Evolutionary conservation across 2,113 vertebrate genomes (phyloP).

Genomic region (Halichoerus grypus): DNA sequence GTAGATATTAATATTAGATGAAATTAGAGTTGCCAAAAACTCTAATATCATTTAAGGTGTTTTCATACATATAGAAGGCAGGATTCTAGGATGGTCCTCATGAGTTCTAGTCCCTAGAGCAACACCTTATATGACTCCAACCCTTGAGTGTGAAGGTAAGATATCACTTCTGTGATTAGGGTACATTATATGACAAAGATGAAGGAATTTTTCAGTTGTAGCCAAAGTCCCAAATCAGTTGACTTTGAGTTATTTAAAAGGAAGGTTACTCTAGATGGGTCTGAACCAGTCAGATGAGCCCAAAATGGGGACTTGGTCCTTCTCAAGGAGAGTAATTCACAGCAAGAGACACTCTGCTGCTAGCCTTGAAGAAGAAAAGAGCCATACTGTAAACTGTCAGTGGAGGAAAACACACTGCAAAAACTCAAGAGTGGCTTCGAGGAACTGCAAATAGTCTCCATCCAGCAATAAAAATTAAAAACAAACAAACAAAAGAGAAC

Average conservation of each 20-base stretch:
- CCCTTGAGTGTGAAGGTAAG: not conserved
- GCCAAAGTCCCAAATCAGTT: not conserved
- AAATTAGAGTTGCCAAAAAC: not conserved
- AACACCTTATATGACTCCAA: not conserved
- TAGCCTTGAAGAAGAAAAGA: not conserved
- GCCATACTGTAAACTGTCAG: not conserved
- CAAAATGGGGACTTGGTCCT: not conserved
- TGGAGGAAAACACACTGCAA: not conserved
- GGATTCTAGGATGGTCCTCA: not conserved
- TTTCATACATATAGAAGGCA: not conserved
- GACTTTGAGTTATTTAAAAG: not conserved
- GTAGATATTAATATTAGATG: not conserved
- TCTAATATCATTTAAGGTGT: not conserved
- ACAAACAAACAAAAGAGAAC: not conserved
- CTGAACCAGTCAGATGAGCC: not conserved
- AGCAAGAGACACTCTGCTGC: accelerated
- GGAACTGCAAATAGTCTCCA: not conserved
- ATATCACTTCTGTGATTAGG: not conserved
- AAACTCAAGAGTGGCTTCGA: not conserved
- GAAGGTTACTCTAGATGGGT: not conserved
- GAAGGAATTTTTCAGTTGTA: not conserved
- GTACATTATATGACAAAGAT: not conserved
- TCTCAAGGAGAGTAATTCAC: not conserved
- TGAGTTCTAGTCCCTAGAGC: not conserved
- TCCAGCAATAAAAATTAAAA: not conserved